phyloP scores from a whole-genome alignment of 2,888 invertebrate genomes.

The Luperina testacea region DNA sequence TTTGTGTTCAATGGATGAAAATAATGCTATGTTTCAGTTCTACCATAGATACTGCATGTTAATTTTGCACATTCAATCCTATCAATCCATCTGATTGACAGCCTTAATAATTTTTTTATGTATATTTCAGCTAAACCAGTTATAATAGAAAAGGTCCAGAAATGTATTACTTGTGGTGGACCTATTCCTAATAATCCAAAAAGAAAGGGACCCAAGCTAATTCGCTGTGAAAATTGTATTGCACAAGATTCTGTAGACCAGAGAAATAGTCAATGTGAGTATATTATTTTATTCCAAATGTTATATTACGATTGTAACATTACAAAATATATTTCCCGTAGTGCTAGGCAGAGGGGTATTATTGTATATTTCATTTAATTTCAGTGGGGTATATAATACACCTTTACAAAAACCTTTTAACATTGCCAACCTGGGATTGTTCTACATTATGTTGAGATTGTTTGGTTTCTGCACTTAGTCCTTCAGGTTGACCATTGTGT shows the following conservation, averaged over 20 bases:
- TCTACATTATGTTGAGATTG: not conserved
- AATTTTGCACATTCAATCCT: constrained; percentile 1
- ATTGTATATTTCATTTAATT: not conserved
- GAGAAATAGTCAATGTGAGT: constrained; percentile 84
- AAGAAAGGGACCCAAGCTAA: constrained; percentile 91
- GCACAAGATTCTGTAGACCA: constrained; percentile 90
- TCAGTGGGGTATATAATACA: not conserved
- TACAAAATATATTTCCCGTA: not conserved
- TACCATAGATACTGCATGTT: constrained; percentile 34
- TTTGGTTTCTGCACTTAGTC: not conserved
- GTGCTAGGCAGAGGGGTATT: not conserved
- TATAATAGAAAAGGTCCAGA: constrained; percentile 89
- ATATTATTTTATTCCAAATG: constrained; percentile 21
- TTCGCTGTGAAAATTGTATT: constrained; percentile 91
- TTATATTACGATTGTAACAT: not conserved
- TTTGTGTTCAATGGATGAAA: not conserved
- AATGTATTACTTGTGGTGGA: constrained; percentile 91
- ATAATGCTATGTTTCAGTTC: not conserved
- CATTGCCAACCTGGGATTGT: not conserved
- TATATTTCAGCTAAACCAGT: constrained; percentile 86
- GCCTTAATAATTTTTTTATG: constrained; percentile 7
- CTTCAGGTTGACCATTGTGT: not conserved
- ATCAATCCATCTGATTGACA: not conserved
- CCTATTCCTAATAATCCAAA: constrained; percentile 90
- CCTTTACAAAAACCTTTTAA: not conserved